Evolutionary conservation across 2,113 vertebrate genomes (phyloP), one percentile per base, ranked within the genome.

Genomic region (Halichoerus grypus): DNA sequence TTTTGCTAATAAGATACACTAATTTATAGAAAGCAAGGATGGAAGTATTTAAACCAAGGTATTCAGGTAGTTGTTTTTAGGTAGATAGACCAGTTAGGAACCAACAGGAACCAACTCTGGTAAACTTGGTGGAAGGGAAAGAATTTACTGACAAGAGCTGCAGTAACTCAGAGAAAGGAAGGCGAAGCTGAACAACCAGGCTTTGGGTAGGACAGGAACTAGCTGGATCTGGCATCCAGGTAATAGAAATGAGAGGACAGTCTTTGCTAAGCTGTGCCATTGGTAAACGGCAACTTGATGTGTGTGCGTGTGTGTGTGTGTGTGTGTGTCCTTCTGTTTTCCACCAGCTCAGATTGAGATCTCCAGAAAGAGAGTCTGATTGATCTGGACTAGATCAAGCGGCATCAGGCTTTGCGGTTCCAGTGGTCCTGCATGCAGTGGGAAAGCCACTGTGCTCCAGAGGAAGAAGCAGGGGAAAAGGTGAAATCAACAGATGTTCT

Each of bases 101-200:
- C 61, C 71, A 63, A 10, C 21, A 94, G 74, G 93, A 95, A 65
- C 33, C 53, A 65, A 77, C 28, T 87, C 74, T 92, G 33, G 46
- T 19, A 88, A 51, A 77, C 53, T 67, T 85, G 5, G 12, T 74
- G 11, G 28, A 39, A 85, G 19, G 67, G 46, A 15, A 80, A 88
- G 71, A 88, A 82, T 92, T 96, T 88, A 76, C 57, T 91, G 67
- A 61, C 67, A 83, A 59, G 24, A 77, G 21, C 39, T 79, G 5
- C n/a, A 67, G 36, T 61, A 91, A 51, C 36, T 96, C n/a, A 88
- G 85, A 84, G 26, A 77, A 93, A 92, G 39, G 46, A 94, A 79
- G 72, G 31, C 84, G 59, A 85, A 63, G 57, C 4, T 76, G 14
- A 86, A 49, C 31, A 84, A 63, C 14, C 19, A 63, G 93, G 22